phyloP scores from a whole-genome alignment of 2,888 invertebrate species.

The Harpagoxenus sublaevis region DNA sequence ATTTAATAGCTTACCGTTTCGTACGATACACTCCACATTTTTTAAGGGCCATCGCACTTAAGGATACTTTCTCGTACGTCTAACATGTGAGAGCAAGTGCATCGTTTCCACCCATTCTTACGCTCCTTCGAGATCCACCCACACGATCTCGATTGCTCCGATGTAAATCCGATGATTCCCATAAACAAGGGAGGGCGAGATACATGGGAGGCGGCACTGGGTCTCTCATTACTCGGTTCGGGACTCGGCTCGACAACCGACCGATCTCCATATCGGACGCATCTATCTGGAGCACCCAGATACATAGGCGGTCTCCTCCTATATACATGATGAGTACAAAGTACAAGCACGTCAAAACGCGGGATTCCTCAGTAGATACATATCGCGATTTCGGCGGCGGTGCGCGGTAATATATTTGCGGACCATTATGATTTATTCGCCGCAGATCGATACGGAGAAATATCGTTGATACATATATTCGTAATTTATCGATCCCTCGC shows the following conservation, averaged over 20 bases:
- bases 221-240: slow-evolving; percentile 73
- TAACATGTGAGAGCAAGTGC: slow-evolving; percentile 42
- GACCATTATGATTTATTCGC: slow-evolving; percentile 32
- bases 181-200: slow-evolving; percentile 71
- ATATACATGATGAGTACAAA: slow-evolving; percentile 24
- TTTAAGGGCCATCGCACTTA: not conserved
- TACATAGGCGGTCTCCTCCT: slow-evolving; percentile 49
- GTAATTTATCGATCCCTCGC: slow-evolving; percentile 32
- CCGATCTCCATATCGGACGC: slow-evolving; percentile 73
- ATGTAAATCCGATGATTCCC: slow-evolving; percentile 69
- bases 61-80: not conserved
- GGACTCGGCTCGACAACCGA: slow-evolving; percentile 64
- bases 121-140: slow-evolving; percentile 2
- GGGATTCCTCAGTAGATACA: slow-evolving; percentile 19
- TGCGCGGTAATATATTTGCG: slow-evolving; percentile 31
- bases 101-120: slow-evolving; percentile 38
- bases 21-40: not conserved
- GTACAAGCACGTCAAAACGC: slow-evolving; percentile 48
- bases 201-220: slow-evolving; percentile 68
- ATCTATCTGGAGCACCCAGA: slow-evolving; percentile 76
- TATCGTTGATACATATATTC: slow-evolving; percentile 34
- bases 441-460: slow-evolving; percentile 34
- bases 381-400: slow-evolving; percentile 35
- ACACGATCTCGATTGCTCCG: slow-evolving; percentile 50
- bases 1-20: not conserved